These are phyloP conservation scores for Ferrisia virgata DNA, from an alignment of 2,888 invertebrate genomes.

Conservation along the genomic window DNA sequence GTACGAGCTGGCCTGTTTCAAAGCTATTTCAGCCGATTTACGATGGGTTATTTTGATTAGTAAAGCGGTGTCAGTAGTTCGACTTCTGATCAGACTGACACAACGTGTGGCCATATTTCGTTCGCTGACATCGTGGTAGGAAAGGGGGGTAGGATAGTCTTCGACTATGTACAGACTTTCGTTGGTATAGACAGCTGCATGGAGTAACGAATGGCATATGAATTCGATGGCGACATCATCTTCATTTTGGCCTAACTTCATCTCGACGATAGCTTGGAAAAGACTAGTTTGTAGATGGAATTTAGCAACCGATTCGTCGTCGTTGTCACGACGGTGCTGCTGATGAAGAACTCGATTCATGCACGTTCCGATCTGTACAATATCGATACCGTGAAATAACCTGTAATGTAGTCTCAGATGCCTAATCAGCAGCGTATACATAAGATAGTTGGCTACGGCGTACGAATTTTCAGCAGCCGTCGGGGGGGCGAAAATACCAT, in stretches of 20 bases:
- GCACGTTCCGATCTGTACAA: not conserved
- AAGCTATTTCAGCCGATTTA: not conserved
- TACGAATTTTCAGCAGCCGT: not conserved
- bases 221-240: not conserved
- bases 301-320: not conserved
- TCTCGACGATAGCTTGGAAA: not conserved
- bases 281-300: not conserved
- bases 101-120: not conserved
- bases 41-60: not conserved
- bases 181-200: not conserved
- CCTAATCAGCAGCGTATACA: not conserved
- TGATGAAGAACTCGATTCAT: not conserved
- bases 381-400: not conserved
- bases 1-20: not conserved
- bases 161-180: not conserved
- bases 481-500: not conserved
- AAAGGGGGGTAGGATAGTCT: not conserved
- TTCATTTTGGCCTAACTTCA: not conserved
- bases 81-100: not conserved
- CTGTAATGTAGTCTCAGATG: not conserved
- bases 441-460: not conserved
- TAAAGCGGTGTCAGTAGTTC: not conserved
- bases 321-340: too few species aligned
- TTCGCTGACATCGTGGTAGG: not conserved
- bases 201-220: not conserved